Evolutionary conservation across 2,113 vertebrate genomes (phyloP), one percentile per base, ranked within the genome.

Genomic region (Sphyrna mokarran): DNA sequence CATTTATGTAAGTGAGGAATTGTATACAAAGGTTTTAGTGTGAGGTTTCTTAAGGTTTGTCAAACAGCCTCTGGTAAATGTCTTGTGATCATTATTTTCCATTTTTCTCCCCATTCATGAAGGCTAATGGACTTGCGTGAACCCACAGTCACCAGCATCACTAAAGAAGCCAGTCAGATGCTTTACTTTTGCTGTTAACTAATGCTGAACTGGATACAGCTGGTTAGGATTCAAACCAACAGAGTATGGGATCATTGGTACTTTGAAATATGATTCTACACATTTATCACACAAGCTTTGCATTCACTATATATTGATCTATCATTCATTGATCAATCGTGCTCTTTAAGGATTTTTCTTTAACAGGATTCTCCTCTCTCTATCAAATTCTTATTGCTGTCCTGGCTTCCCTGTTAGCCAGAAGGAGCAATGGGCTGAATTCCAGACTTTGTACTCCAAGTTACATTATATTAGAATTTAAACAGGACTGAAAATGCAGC

Each of bases 11-110:
- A 95, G 69, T 95, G 14, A 72, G 22, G 14, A 95, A 72, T 29
- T 70, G 48, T 70, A 72, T 43, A 95, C 94, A 76, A 94, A 43
- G 66, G 58, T 70, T 70, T 70, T 95, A 95, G 68, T 95, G 94
- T 95, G 70, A 48, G 33, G 69, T 95, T 72, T 94, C 40, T 40
- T 70, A 76, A 95, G 23, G 94, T 76, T 95, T 48, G 26, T 95
- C 68, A 95, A 54, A 95, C 68, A 95, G 43, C 43, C 43, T 95
- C 66, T 72, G 43, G 37, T 48, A 69, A 8, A 72, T 72, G 93
- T 94, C 93, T 72, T 72, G 69, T 95, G 68, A 95, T 95, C 48
- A 86, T 23, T 1, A 48, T 43, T 95, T 95, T 72, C 69, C 43
- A 95, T 29, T 95, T 94, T 94, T 26, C 72, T 76, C 40, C 68